Percentiles rank a stretch among this genome's conserved stretches.
These are phyloP conservation scores for Caenorhabditis auriculariae DNA, from an alignment of 2,888 invertebrate genomes.

Conservation along the genomic window DNA sequence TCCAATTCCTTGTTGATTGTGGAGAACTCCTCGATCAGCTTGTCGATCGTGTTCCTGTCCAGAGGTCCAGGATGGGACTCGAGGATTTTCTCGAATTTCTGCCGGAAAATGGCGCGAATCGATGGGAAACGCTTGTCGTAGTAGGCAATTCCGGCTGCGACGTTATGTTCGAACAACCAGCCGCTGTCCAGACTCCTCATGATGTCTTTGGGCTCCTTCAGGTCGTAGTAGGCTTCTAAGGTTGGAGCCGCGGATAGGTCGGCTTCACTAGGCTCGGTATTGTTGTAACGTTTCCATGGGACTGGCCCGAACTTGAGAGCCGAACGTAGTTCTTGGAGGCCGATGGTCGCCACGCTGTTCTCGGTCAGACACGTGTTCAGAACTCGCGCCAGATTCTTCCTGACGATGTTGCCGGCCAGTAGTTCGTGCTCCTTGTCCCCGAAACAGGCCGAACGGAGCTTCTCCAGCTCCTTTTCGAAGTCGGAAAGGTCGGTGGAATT, in stretches of 20 bases:
- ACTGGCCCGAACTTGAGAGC: not conserved
- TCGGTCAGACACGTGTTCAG: not conserved
- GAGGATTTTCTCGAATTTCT: conserved; percentile 5
- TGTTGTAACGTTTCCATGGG: conserved; percentile 6
- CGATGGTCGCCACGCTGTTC: conserved; percentile 1
- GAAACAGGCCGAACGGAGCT: conserved; percentile 3
- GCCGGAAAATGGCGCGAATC: conserved; percentile 6
- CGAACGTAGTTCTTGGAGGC: not conserved
- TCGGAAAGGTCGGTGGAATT: not conserved
- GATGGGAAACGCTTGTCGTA: conserved; percentile 12
- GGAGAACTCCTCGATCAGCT: not conserved
- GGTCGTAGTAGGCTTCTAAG: conserved; percentile 8
- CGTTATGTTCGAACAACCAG: conserved; percentile 1
- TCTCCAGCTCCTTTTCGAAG: not conserved
- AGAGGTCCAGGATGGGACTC: not conserved
- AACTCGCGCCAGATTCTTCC: not conserved
- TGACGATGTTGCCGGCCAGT: conserved; percentile 1
- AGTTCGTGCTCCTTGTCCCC: not conserved
- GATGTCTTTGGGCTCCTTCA: conserved; percentile 2
- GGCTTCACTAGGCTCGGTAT: conserved; percentile 2
- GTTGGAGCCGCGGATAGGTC: conserved; percentile 5
- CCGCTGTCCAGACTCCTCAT: conserved; percentile 9
- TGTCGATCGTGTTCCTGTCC: conserved; percentile 6
- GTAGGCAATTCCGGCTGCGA: conserved; percentile 1
- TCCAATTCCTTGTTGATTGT: too few relatives aligned